Base-by-base conservation (phyloP, 2,113 vertebrate genomes). In the Python bivittatus region DNA sequence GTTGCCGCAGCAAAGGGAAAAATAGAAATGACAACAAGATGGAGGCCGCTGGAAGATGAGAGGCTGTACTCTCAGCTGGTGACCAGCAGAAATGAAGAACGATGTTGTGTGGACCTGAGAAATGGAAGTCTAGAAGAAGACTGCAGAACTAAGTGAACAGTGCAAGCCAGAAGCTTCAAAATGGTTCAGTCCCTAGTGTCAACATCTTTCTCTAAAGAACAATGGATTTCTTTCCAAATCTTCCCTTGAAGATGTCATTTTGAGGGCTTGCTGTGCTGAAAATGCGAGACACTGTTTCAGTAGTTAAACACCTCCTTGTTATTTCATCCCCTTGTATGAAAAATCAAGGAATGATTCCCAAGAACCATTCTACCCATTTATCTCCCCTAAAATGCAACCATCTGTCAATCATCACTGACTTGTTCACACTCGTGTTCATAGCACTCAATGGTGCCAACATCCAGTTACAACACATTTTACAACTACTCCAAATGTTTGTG, bases 1-100 rank as follows among this genome's bases (percentile, higher is more conserved):
- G 87, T 89, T 89, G 68, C 87, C 87, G 84, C 91, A 61, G 91
- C 91, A 89, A 84, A 61, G 88, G 38, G 13, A 17, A 15, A n/a
- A 29, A 72, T 48, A 57, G 33, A 42, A 33, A 88, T 13, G n/a
- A 38, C 33, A 79, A 56, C 8, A 86, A 68, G n/a, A 42, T 61
- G 52, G 48, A 57, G 2, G 48, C 48, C 6, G 29, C 44, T 9
- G 38, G 52, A 42, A 87, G 60, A 85, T n/a, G 56, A 27, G 84
- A 91, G 1, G 29, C 1, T 48, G 64, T 48, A 27, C 25, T 15
- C 61, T 2, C 42, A 48, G 15, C 15, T 60, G 15, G 29, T 15
- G 11, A 25, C 44, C 60, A 23, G 33, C 23, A 64, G 68, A 61
- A 79, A 57, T 68, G 29, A 68, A 92, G 27, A 27, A 11, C 48